Percentiles rank a stretch among this genome's conserved stretches.
Conservation (phyloP, 2,888 invertebrate species). For the Calliopum simillimum region DNA sequence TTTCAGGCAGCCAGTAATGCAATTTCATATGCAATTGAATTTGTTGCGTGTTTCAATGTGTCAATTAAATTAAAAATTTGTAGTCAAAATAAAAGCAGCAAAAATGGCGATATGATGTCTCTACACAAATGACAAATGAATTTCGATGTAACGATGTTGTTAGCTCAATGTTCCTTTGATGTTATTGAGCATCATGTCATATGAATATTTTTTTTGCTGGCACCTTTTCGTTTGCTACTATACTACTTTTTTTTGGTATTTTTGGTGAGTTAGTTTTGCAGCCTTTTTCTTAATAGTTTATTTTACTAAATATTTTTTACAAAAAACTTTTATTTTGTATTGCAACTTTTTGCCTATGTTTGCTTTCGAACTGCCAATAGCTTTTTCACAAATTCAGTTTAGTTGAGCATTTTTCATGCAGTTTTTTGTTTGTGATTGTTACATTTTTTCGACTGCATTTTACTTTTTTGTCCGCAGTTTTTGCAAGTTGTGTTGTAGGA, state of each 20-base stretch:
- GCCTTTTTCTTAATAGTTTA: no score
- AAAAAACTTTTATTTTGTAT: no score
- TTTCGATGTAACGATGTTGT: neutral
- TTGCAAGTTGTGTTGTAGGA: neutral
- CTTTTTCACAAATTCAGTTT: conserved; percentile 32
- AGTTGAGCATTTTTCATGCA: conserved; percentile 25
- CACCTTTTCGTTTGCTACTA: neutral
- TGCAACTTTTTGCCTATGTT: no score
- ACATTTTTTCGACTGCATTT: no score
- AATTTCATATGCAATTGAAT: no score
- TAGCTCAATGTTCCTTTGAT: conserved; percentile 30
- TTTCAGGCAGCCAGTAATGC: no score
- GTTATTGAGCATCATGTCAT: neutral
- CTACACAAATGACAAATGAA: neutral
- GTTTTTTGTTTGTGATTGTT: neutral
- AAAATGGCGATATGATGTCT: no score
- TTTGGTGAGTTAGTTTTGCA: conserved; percentile 45
- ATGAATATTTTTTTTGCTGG: conserved; percentile 6
- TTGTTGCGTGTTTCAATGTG: neutral
- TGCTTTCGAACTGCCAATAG: neutral
- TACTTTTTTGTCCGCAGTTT: neutral
- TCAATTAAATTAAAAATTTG: neutral
- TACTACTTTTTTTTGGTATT: conserved; percentile 40
- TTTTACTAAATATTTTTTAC: no score
- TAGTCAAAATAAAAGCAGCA: no score